Conservation (phyloP, 2,888 invertebrate species). For the Cosmopolites sordidus region DNA sequence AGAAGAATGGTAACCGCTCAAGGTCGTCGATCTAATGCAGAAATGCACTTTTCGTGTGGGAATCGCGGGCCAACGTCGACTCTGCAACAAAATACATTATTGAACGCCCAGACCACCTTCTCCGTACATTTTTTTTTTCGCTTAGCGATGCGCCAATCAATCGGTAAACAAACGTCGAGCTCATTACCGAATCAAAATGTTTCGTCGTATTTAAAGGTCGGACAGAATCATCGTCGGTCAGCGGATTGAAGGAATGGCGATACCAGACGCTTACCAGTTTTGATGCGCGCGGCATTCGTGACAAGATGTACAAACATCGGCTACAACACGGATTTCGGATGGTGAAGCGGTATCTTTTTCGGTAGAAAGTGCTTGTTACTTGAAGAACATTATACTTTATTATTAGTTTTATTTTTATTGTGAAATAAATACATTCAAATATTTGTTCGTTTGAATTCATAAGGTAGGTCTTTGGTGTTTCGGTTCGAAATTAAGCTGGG, state of each 20-base stretch:
- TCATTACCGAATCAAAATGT: background rate
- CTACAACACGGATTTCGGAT: background rate
- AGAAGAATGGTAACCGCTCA: too few species aligned
- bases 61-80: background rate
- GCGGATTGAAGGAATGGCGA: background rate
- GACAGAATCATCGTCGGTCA: background rate
- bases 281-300: constrained; percentile 16
- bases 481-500: too few species aligned
- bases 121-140: background rate
- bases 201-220: constrained; percentile 1
- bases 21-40: too few species aligned
- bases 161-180: background rate
- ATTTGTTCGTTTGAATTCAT: too few species aligned
- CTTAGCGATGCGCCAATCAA: background rate
- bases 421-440: too few species aligned
- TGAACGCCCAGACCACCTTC: background rate
- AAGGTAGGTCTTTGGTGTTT: too few species aligned
- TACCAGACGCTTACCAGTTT: constrained; percentile 14
- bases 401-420: too few species aligned
- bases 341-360: constrained; percentile 7
- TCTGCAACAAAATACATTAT: background rate
- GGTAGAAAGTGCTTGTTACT: constrained; percentile 14
- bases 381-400: too few species aligned
- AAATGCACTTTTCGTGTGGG: background rate
- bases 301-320: constrained; percentile 12